A percentile compares a stretch with the other conserved stretches of the same genome.
Conservation (phyloP, 2,888 invertebrate species). For the Galeopsomyia nigrocyanea region DNA sequence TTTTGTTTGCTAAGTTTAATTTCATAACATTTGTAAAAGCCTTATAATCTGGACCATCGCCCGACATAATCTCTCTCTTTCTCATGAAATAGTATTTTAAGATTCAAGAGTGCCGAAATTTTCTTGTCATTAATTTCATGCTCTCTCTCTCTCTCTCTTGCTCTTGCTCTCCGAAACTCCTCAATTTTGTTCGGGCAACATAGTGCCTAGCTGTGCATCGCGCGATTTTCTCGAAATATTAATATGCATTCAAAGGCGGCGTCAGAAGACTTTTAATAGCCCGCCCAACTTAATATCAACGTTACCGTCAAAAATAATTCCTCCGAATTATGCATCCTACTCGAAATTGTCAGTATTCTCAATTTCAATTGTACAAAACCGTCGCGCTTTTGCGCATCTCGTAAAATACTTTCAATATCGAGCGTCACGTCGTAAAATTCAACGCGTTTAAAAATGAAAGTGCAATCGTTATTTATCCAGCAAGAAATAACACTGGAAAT, state of each 20-base stretch:
- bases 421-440: too few species aligned
- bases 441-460: too few species aligned
- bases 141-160: constrained; percentile 47
- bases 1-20: too few species aligned
- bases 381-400: neutral
- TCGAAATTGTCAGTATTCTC: too few species aligned
- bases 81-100: constrained; percentile 19
- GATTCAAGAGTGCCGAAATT: constrained; percentile 25
- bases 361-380: neutral
- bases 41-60: neutral
- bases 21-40: too few species aligned
- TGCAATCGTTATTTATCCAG: too few species aligned
- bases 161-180: constrained; percentile 26
- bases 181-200: constrained; percentile 23
- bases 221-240: constrained; percentile 39
- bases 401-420: neutral
- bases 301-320: constrained; percentile 6
- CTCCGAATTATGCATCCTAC: neutral
- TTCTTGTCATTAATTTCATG: constrained; percentile 37
- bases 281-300: neutral
- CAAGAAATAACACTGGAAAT: too few species aligned
- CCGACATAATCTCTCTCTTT: constrained; percentile 12
- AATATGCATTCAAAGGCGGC: neutral
- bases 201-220: neutral
- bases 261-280: constrained; percentile 14